A percentile compares a stretch with the other conserved stretches of the same genome.
These are phyloP conservation scores for Rhinoptilus africanus DNA, from an alignment of 2,113 vertebrate genomes.

Conservation along the genomic window DNA sequence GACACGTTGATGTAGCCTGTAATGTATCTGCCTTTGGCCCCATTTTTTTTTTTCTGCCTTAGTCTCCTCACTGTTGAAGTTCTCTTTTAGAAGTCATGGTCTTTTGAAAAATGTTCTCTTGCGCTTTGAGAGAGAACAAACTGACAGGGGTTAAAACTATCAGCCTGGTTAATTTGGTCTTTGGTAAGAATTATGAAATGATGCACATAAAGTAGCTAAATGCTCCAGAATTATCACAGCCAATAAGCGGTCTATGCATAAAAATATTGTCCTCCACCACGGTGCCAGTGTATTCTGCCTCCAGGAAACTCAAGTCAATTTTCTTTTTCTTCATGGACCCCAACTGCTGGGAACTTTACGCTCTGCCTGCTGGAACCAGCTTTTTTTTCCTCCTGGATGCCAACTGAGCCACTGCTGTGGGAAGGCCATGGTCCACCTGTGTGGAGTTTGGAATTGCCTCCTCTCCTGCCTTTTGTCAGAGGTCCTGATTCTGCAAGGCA, in stretches of 20 bases:
- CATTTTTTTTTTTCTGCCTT: background rate
- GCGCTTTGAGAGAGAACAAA: background rate
- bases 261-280: background rate
- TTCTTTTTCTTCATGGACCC: background rate
- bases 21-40: background rate
- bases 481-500: background rate
- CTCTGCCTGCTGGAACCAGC: background rate
- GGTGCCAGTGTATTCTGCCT: background rate
- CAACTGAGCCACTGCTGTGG: background rate
- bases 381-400: background rate
- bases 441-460: background rate
- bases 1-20: background rate
- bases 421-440: background rate
- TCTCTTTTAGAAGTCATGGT: background rate
- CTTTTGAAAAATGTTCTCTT: background rate
- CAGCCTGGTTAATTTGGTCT: background rate
- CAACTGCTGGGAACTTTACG: background rate
- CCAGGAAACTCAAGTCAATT: background rate
- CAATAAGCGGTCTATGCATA: background rate
- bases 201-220: background rate
- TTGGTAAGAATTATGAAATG: background rate
- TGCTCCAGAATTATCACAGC: background rate
- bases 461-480: background rate
- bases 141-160: background rate
- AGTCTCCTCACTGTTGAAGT: background rate